Evolutionary conservation across 2,888 invertebrate species (phyloP), one percentile per base, ranked within the genome.

Genomic region (Anoplius nigerrimus): DNA sequence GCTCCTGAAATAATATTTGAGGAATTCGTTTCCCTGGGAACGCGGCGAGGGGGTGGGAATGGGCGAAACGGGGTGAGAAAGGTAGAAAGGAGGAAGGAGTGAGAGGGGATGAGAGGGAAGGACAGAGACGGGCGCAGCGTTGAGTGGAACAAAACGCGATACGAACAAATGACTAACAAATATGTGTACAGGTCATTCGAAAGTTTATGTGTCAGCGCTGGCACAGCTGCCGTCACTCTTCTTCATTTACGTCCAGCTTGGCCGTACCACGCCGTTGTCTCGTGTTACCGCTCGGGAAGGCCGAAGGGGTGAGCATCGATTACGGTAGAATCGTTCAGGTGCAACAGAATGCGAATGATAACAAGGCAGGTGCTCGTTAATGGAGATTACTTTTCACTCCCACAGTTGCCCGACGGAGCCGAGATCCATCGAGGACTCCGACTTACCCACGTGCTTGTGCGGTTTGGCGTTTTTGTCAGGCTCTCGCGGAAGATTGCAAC

Each of bases 1-100:
- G 72, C 73, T 79, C 77, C 81, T 81, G 82, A 82, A 81, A 81
- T 82, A 81, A 81, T 81, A 81, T 81, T 81, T 81, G 81, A 80
- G 68, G 62, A 51, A 72, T 78, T 72, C 78, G 71, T 71, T 70
- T 70, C 66, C 55, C 57, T 54, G 51, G 54, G 59, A 62, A 53
- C 45, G 53, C 45, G 21, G 22, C 46, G 46, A 24, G 45, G 16
- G 45, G 8, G 42, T 42, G 34, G 56, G 42, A 27, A 42, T 16
- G 34, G 8, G 42, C 27, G 16, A n/a, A n/a, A n/a, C n/a, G n/a
- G n/a, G n/a, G n/a, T n/a, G n/a, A n/a, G n/a, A n/a, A n/a, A n/a
- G n/a, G n/a, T n/a, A n/a, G n/a, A n/a, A n/a, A n/a, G n/a, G n/a
- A n/a, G n/a, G n/a, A n/a, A n/a, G n/a, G n/a, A n/a, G n/a, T n/a